phyloP scores from a whole-genome alignment of 1,140 invertebrate species.

The Lamellibrachia luymesi region DNA sequence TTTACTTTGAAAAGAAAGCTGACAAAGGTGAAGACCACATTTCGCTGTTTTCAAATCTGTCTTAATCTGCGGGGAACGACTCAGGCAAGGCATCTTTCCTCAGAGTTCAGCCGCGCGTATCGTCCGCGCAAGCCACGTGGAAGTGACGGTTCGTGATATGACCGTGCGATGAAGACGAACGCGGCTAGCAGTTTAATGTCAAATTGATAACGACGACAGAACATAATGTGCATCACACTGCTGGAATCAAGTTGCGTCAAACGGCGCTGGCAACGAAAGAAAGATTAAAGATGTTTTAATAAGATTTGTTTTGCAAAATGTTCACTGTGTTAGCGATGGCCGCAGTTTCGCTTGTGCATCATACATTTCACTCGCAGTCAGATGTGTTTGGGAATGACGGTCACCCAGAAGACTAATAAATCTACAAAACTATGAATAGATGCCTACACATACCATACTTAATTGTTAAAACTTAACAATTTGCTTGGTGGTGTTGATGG shows the following conservation, averaged over 20 bases:
- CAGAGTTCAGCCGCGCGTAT: background rate
- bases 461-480: no score
- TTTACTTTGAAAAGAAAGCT: conserved; percentile 1
- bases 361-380: background rate
- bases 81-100: background rate
- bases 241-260: background rate
- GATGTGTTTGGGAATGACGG: background rate
- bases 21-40: background rate
- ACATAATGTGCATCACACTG: background rate
- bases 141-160: background rate
- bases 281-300: background rate
- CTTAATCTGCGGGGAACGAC: background rate
- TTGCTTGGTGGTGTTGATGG: no score
- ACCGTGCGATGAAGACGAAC: background rate
- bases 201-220: background rate
- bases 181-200: background rate
- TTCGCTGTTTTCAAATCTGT: background rate
- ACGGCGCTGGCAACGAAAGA: background rate
- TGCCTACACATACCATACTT: no score
- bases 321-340: background rate
- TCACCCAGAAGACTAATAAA: no score
- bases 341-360: background rate
- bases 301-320: background rate
- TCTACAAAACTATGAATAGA: no score
- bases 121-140: background rate